Evolutionary conservation across 1,140 invertebrate genomes (phyloP), one percentile per base, ranked within the genome.

Genomic region (Copidosoma floridanum): DNA sequence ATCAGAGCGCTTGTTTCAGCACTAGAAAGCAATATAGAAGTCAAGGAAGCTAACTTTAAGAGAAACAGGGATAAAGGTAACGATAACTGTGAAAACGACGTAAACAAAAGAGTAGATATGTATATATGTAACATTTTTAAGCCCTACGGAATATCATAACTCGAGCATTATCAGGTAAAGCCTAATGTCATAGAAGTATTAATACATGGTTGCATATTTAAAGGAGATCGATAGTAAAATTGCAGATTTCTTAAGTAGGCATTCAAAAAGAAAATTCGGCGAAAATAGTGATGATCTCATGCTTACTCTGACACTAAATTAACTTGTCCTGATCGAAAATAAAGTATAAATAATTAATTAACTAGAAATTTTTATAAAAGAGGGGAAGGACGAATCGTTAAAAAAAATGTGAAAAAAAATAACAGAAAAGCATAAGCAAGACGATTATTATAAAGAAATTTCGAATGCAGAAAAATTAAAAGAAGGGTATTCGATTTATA

Each of bases 21-120:
- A 14, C n/a, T 54, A 32, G 35, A 10, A 18, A 3, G n/a, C 47
- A 38, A 2, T 52, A 5, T 3, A 10, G 24, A 37, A 52, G 7
- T 16, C 7, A 2, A 37, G 20, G 14, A 11, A 20, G 10, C 1
- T 1, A 37, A 23, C 23, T 14, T 14, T 14, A 21, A 52, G n/a
- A n/a, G 18, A 29, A 11, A 21, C 40, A 16, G 3, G 29, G 14
- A 52, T 11, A n/a, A n/a, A 78, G 65, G 72, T 69, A 2, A 38
- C 71, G 20, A 60, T 61, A 16, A 56, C 77, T 38, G 65, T 40
- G 64, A 58, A 1, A 51, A 37, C 5, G 65, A 68, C 7, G 6
- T 35, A 14, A 35, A 35, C 14, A 35, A 8, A 14, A 73, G 32
- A 35, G 14, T 8, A 8, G 7, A 35, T 35, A 8, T 27, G 6